Evolutionary conservation across 2,113 vertebrate species (phyloP), one percentile per base, ranked within the genome.

Genomic region (Dasyornis broadbenti): DNA sequence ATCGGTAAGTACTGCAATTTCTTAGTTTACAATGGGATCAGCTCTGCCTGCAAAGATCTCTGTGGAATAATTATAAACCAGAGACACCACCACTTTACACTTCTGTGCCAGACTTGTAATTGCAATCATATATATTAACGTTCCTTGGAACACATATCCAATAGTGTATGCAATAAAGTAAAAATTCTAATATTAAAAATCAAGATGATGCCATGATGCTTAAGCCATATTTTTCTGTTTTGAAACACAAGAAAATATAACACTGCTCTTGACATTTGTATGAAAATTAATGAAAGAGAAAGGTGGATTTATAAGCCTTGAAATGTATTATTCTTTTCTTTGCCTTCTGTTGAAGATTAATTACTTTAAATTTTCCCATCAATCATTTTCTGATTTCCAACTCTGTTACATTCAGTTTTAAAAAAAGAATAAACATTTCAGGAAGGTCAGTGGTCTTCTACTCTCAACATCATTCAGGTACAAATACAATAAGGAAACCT

Each of bases 71-170:
- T 92, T 85, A 68, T n/a, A 94, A 78, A 78, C 44, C 35, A 96
- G n/a, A 80, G 54, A 57, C 81, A 71, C 61, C 63, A 96, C 90
- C 79, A 45, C 68, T 52, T 85, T 56, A 56, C 31, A 82, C 12
- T 81, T 93, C 73, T 49, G 30, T 66, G 73, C 77, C 86, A 91
- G 40, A 75, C 39, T 63, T 78, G 69, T 91, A 96, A 95, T 73
- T 95, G 65, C 10, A 57, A 85, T 82, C n/a, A 79, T 30, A 24
- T 68, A 87, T 16, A 94, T 82, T 81, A 78, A 44, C 45, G 73
- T 27, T 80, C 39, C n/a, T 79, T 79, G 69, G 69, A 91, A 87
- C 22, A 39, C 57, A 60, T 12, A 82, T 44, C 39, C 40, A 89
- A 37, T 4, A 75, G 39, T 8, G 15, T 52, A 54, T 33, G 30